phyloP scores from a whole-genome alignment of 1,140 invertebrate species.

The Tigriopus japonicus region DNA sequence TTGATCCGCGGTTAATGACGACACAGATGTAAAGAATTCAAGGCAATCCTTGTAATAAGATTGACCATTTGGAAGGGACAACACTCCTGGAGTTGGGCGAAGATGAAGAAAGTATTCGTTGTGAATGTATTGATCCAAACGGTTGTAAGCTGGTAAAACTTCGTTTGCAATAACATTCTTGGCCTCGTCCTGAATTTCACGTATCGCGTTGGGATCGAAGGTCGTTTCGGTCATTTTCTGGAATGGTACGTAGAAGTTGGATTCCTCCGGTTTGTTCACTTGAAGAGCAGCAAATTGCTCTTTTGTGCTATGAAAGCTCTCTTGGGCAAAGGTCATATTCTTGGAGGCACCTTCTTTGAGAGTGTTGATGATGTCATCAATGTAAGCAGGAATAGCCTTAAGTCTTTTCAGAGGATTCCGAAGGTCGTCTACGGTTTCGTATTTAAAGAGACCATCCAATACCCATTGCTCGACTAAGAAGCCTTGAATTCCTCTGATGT shows the following conservation, averaged over 20 bases:
- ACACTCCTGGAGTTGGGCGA: conserved; percentile 20
- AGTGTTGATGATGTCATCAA: too few relatives aligned
- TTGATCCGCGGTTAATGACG: not conserved
- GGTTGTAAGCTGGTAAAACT: not conserved
- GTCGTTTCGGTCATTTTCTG: not conserved
- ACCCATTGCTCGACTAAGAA: too few relatives aligned
- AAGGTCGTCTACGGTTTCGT: too few relatives aligned
- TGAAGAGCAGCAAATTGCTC: too few relatives aligned
- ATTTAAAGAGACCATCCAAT: too few relatives aligned
- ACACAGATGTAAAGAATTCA: conserved; percentile 21
- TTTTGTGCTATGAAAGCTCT: too few relatives aligned
- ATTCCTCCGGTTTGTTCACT: not conserved
- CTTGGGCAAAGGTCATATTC: too few relatives aligned
- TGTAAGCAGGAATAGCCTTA: too few relatives aligned
- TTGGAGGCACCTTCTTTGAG: too few relatives aligned
- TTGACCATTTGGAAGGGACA: conserved; percentile 20
- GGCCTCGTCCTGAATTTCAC: not conserved
- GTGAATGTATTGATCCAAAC: not conserved
- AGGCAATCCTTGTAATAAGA: conserved; percentile 23
- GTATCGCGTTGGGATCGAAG: not conserved
- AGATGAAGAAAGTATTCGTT: conserved; percentile 21
- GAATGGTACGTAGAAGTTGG: not conserved
- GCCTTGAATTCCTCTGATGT: too few relatives aligned
- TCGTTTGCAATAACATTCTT: not conserved
- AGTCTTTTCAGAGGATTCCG: too few relatives aligned